phyloP scores from a whole-genome alignment of 2,113 vertebrate genomes.

The Rhea americana region DNA sequence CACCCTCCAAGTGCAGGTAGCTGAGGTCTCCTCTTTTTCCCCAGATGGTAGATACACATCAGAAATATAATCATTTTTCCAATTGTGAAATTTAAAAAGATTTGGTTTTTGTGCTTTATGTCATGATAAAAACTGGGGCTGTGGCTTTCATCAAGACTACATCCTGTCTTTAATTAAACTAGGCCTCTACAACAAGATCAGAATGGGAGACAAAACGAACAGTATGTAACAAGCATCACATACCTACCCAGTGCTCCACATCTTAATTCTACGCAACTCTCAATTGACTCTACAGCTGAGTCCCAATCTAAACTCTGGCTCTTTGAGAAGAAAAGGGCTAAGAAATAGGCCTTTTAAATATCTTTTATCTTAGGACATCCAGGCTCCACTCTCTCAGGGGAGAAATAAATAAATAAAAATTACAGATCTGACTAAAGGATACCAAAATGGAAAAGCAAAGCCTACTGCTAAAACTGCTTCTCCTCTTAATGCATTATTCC shows the following conservation, averaged over 20 bases:
- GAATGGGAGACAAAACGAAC: neutral
- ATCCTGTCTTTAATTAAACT: neutral
- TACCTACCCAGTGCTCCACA: neutral
- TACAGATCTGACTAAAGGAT: neutral
- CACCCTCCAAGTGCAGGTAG: neutral
- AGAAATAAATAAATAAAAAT: neutral
- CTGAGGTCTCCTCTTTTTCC: neutral
- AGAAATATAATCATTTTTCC: neutral
- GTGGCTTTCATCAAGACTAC: neutral
- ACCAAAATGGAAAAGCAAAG: neutral
- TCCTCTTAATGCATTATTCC: neutral
- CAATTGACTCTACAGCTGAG: neutral
- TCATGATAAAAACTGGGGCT: neutral
- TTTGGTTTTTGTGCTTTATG: neutral
- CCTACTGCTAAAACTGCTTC: neutral
- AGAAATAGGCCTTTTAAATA: neutral
- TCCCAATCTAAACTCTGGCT: neutral
- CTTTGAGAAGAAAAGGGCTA: neutral
- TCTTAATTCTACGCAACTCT: fast-evolving
- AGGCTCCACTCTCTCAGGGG: neutral
- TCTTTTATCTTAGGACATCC: neutral
- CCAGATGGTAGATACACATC: neutral
- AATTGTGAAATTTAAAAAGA: neutral
- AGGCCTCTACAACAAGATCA: neutral
- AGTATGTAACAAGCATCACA: neutral